phyloP scores from a whole-genome alignment of 2,888 invertebrate species.

The Cheilosia scutellata region DNA sequence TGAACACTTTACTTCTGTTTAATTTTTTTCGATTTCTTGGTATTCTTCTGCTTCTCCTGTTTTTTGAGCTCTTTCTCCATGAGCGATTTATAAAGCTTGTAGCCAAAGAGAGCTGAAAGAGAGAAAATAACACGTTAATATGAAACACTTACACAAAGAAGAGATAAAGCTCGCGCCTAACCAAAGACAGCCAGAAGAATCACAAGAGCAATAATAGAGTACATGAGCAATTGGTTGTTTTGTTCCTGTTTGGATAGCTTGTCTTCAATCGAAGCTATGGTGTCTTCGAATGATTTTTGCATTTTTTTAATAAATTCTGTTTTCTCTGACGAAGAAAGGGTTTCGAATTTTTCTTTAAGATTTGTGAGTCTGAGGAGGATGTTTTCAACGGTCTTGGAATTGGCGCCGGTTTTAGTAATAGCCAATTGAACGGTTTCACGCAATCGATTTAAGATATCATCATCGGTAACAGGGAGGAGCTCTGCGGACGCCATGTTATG shows the following conservation, averaged over 20 bases:
- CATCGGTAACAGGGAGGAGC: slow-evolving; percentile 37
- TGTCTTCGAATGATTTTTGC: slow-evolving; percentile 79
- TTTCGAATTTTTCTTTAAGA: slow-evolving; percentile 79
- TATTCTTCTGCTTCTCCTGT: slow-evolving; percentile 90
- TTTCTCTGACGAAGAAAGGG: slow-evolving; percentile 79
- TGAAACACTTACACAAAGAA: background rate
- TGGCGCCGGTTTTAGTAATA: slow-evolving; percentile 78
- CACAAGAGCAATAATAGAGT: slow-evolving; percentile 79
- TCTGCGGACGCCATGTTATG: slow-evolving; percentile 44
- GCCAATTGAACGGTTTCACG: slow-evolving; percentile 79
- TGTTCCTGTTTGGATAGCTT: slow-evolving; percentile 78
- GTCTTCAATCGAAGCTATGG: slow-evolving; percentile 79
- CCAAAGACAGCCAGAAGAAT: slow-evolving; percentile 80
- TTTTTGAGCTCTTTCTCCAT: slow-evolving; percentile 90
- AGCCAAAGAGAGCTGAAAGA: slow-evolving; percentile 93
- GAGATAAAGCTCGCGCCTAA: slow-evolving; percentile 74
- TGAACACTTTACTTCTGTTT: slow-evolving; percentile 83
- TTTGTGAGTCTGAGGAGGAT: slow-evolving; percentile 78
- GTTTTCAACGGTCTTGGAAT: slow-evolving; percentile 78
- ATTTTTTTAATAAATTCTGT: slow-evolving; percentile 80
- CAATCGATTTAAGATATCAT: slow-evolving; percentile 79
- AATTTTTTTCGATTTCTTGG: slow-evolving; percentile 92
- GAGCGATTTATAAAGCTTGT: slow-evolving; percentile 92
- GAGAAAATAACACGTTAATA: slow-evolving; percentile 38
- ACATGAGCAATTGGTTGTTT: slow-evolving; percentile 79